Conservation (phyloP, 2,797 vertebrate genomes). For the Lepidocolaptes lacrymiger region DNA sequence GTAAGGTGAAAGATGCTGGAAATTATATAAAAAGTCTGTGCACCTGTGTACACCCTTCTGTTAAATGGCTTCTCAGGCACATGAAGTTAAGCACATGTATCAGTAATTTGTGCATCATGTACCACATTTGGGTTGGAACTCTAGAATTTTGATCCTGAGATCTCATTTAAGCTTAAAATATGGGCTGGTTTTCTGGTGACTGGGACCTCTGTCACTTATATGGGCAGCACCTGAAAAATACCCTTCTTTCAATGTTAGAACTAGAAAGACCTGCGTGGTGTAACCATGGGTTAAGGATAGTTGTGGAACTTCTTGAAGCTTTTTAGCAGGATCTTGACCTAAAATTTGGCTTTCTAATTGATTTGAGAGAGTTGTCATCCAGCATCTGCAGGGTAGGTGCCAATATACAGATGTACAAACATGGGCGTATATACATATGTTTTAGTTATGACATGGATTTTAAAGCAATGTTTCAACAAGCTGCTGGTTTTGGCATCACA, state of each 20-base stretch:
- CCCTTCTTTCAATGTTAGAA: background rate
- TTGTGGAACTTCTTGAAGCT: background rate
- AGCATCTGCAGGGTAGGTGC: background rate
- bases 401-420: background rate
- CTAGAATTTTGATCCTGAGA: background rate
- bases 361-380: background rate
- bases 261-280: background rate
- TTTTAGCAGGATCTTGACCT: background rate
- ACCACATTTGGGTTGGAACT: background rate
- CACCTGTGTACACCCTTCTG: background rate
- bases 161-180: background rate
- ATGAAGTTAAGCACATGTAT: background rate
- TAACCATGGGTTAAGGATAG: background rate
- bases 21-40: background rate
- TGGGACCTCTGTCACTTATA: background rate
- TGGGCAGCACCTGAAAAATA: background rate
- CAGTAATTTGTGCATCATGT: background rate
- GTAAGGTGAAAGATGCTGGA: background rate
- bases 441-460: background rate
- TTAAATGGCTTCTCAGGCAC: background rate
- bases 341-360: background rate
- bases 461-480: background rate
- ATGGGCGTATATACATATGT: rapidly evolving
- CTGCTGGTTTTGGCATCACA: background rate
- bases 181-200: background rate